phyloP scores from a whole-genome alignment of 64 coral and sea anemone genomes.

The Porites lutea region DNA sequence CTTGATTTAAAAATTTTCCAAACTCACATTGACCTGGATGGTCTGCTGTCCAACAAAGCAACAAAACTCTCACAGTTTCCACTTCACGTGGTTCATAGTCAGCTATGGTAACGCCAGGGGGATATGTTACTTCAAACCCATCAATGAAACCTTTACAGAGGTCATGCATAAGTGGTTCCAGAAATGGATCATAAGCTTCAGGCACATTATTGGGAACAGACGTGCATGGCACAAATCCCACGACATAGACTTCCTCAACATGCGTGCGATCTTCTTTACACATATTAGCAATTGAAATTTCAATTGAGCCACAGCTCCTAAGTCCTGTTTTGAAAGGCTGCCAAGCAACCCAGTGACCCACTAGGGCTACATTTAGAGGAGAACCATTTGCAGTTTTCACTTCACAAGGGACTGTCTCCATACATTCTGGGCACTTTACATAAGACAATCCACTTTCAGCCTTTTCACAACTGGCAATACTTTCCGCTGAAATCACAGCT shows the following conservation, averaged over 20 bases:
- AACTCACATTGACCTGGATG: conserved; percentile 84
- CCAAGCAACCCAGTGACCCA: conserved; percentile 80
- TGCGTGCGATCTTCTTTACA: conserved; percentile 66
- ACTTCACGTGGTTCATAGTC: conserved; percentile 24
- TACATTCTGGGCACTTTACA: conserved; percentile 11
- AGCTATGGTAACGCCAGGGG: not conserved
- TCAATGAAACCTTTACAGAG: conserved; percentile 44
- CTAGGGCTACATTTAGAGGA: conserved; percentile 60
- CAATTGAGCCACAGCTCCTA: conserved; percentile 77
- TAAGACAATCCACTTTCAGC: not conserved
- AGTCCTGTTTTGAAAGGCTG: conserved; percentile 69
- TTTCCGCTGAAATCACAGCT: conserved; percentile 15
- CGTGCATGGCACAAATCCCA: conserved; percentile 62
- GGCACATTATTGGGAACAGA: conserved; percentile 66
- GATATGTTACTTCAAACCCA: conserved; percentile 37
- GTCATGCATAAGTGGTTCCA: conserved; percentile 73
- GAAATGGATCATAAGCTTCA: conserved; percentile 73
- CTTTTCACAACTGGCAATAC: not conserved
- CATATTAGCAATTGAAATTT: conserved; percentile 76
- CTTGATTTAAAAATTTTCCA: conserved; percentile 79
- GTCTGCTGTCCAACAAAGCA: conserved; percentile 82
- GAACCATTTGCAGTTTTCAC: conserved; percentile 32
- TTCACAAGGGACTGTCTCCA: conserved; percentile 16
- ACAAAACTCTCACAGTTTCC: conserved; percentile 63
- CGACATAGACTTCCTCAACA: conserved; percentile 68